Percentiles rank a stretch among this genome's conserved stretches.
phyloP scores from a whole-genome alignment of 2,113 vertebrate species.

The Tyrannus savana region DNA sequence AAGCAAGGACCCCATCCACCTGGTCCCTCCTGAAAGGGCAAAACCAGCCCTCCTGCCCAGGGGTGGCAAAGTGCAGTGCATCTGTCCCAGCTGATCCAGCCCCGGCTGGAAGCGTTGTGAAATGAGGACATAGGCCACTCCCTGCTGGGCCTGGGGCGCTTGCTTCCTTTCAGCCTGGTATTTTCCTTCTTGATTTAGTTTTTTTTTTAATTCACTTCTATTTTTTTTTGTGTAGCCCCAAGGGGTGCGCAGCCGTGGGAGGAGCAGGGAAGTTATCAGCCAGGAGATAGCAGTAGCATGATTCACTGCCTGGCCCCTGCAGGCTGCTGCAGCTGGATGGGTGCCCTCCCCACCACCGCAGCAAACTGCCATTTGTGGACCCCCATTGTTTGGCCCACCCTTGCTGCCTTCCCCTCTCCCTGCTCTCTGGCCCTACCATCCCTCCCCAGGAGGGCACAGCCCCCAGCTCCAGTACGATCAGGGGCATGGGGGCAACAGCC shows the following conservation, averaged over 20 bases:
- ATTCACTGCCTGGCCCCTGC: slow-evolving; percentile 29
- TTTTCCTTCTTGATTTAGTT: slow-evolving; percentile 6
- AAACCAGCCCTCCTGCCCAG: neutral
- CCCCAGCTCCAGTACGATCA: fast-evolving
- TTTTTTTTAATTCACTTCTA: neutral
- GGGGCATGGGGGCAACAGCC: fast-evolving
- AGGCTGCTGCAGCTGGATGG: neutral
- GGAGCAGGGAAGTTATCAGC: slow-evolving; percentile 55
- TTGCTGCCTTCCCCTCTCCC: neutral
- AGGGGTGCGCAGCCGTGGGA: neutral
- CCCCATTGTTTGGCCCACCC: neutral
- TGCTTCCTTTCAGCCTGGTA: neutral
- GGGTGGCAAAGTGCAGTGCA: neutral
- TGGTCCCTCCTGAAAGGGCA: neutral
- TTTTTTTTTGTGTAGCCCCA: slow-evolving; percentile 1
- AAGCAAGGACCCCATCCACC: neutral
- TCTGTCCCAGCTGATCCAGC: neutral
- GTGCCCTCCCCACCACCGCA: neutral
- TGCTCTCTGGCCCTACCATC: neutral
- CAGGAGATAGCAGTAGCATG: slow-evolving; percentile 50
- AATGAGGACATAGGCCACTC: neutral
- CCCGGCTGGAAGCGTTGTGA: neutral
- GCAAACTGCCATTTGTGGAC: fast-evolving
- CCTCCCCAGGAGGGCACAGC: neutral
- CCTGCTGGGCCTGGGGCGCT: neutral